These are phyloP conservation scores for Pocillopora grandis DNA, from an alignment of 92 coral and sea anemone species.

Conservation along the genomic window DNA sequence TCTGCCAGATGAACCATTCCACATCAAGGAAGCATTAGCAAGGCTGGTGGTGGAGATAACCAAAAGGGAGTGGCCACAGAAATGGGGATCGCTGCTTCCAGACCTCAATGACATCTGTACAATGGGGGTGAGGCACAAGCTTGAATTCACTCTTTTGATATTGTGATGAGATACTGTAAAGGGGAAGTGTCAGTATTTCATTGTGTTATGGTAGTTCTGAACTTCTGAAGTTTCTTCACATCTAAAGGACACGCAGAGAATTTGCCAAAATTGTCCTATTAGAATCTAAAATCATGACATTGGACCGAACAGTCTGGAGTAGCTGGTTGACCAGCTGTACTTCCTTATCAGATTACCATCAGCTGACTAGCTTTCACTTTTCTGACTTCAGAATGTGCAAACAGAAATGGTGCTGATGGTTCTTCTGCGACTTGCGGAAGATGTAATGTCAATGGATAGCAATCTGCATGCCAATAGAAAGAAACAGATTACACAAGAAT, in stretches of 20 bases:
- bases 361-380: no score
- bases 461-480: conserved; percentile 72
- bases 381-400: conserved; percentile 67
- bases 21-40: conserved; percentile 88
- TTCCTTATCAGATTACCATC: no score
- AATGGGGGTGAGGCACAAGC: conserved; percentile 72
- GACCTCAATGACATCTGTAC: conserved; percentile 70
- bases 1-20: conserved; percentile 75
- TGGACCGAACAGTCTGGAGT: no score
- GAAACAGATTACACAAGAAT: conserved; percentile 78
- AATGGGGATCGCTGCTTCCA: conserved; percentile 79
- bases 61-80: conserved; percentile 98
- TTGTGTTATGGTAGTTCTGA: no score
- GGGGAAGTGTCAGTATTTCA: not conserved
- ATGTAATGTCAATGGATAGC: conserved; percentile 75
- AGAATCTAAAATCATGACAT: no score
- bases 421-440: conserved; percentile 89
- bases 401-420: conserved; percentile 81
- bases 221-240: no score
- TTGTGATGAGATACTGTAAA: not conserved
- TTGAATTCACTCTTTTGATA: not conserved
- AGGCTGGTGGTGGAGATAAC: conserved; percentile 83
- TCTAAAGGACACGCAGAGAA: no score
- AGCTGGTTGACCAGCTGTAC: no score
- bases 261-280: no score